A percentile compares a stretch with the other conserved stretches of the same genome.
Conservation (phyloP, 2,113 vertebrate genomes). For the Cryptomyrus ogoouensis region DNA sequence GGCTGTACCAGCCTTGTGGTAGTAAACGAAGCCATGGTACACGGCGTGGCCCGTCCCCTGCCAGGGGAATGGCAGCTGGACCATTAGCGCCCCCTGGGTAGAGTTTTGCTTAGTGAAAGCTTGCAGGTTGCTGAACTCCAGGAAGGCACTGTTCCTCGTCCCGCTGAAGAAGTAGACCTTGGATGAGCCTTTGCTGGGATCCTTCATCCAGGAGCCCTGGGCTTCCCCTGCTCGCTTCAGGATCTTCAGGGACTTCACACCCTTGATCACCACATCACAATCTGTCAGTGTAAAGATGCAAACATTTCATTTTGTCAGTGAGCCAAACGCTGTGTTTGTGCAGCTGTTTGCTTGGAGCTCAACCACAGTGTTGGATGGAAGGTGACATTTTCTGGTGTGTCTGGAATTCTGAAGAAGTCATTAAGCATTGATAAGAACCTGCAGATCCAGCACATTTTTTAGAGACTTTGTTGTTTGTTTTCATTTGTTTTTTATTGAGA, state of each 20-base stretch:
- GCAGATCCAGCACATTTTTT: background rate
- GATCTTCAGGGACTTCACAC: constrained; percentile 83
- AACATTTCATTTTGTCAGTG: constrained; percentile 3
- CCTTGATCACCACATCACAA: constrained; percentile 64
- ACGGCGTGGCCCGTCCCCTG: constrained; percentile 80
- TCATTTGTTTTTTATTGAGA: background rate
- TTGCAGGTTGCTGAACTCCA: constrained; percentile 71
- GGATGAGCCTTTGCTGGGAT: constrained; percentile 61
- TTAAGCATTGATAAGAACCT: background rate
- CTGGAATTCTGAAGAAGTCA: background rate
- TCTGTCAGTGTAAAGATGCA: constrained; percentile 57
- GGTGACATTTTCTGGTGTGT: background rate
- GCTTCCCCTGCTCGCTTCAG: constrained; percentile 71
- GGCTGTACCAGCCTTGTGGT: constrained; percentile 71
- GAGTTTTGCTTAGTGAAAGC: constrained; percentile 63
- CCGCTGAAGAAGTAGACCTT: constrained; percentile 84
- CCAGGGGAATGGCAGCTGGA: constrained; percentile 72
- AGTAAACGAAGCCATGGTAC: constrained; percentile 77
- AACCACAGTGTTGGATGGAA: background rate
- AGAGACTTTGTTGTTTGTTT: background rate
- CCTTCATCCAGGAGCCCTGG: constrained; percentile 83
- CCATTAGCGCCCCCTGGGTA: constrained; percentile 45
- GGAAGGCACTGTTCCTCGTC: constrained; percentile 63
- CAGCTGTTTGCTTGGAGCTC: background rate
- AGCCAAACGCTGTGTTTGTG: background rate